A percentile compares a stretch with the other conserved stretches of the same genome.
These are phyloP conservation scores for Andrena cerasifolii DNA, from an alignment of 1,140 invertebrate species.

Conservation along the genomic window DNA sequence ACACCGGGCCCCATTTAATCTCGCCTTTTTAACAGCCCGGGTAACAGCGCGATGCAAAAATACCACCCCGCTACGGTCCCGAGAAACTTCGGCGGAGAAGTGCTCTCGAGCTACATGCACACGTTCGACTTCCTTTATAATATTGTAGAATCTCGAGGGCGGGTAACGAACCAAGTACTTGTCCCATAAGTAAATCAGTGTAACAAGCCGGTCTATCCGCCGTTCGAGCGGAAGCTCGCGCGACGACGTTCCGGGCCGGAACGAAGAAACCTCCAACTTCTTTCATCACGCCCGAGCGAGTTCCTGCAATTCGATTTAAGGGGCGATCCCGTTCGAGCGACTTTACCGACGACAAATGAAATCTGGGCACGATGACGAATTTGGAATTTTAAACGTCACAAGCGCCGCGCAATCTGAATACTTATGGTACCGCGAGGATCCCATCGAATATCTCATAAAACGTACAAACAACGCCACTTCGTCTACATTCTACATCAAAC, in stretches of 20 bases:
- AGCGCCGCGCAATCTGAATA: constrained; percentile 27
- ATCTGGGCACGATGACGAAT: constrained; percentile 49
- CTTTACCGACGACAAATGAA: constrained; percentile 12
- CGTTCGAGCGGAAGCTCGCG: constrained; percentile 63
- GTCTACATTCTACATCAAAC: neutral
- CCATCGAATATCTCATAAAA: neutral
- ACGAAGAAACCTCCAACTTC: constrained; percentile 59
- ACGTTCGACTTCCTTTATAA: constrained; percentile 56
- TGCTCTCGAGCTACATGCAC: constrained; percentile 10
- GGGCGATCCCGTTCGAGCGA: constrained; percentile 53
- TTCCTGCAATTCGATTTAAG: constrained; percentile 66
- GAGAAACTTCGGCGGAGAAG: constrained; percentile 28
- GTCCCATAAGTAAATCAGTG: constrained; percentile 68
- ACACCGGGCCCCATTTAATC: constrained; percentile 10
- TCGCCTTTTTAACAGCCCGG: constrained; percentile 15
- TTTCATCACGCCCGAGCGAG: constrained; percentile 62
- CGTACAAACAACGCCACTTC: neutral
- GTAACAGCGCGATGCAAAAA: constrained; percentile 44
- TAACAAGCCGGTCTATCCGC: constrained; percentile 66
- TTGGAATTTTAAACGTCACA: constrained; percentile 44
- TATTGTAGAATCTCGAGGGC: constrained; percentile 59
- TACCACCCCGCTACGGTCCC: neutral
- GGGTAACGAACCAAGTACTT: constrained; percentile 67
- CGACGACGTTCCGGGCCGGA: constrained; percentile 43
- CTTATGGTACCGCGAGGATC: neutral